Evolutionary conservation across 2,888 invertebrate genomes (phyloP), one percentile per base, ranked within the genome.

Genomic region (Andrena praecox): DNA sequence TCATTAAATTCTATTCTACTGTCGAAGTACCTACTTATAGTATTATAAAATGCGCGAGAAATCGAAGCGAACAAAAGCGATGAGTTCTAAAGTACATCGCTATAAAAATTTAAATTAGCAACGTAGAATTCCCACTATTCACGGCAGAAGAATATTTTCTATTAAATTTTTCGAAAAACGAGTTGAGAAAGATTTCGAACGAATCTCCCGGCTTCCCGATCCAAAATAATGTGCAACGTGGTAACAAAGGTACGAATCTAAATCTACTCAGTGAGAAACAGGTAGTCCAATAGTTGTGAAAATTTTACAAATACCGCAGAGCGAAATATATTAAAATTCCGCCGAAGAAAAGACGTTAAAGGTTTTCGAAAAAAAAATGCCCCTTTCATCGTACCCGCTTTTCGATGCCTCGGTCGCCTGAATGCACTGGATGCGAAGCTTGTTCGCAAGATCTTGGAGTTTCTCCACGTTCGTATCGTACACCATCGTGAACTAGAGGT

Each of bases 391-490:
- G n/a, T 89, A 96, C 96, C 96, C 96, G 86, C 96, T 96, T 90
- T 96, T 96, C 73, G 95, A 95, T 8, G 96, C 96, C 86, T 95
- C 94, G 1, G 97, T 97, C 33, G 96, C 94, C 79, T 94, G 93
- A 76, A 97, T 95, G 86, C 95, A 95, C 80, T 96, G 94, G 87
- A 97, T 95, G 86, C 97, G 94, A 73, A 97, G 94, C 85, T 94
- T 95, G 91, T 96, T 96, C 12, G 97, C 96, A 85, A 96, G 94
- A 90, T 96, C 96, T 84, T 93, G 91, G 24, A 96, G 93, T 75
- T 94, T 92, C 82, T 94, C 93, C 68, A 90, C 83, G 54, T 91
- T 91, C 71, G 79, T 88, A 56, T 91, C 88, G 66, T 88, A 88
- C 52, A 91, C 91, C 92, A 93, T 93, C 67, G 74, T 84, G 42